phyloP scores from a whole-genome alignment of 2,797 vertebrate species.

The Microctenopoma lineatum region DNA sequence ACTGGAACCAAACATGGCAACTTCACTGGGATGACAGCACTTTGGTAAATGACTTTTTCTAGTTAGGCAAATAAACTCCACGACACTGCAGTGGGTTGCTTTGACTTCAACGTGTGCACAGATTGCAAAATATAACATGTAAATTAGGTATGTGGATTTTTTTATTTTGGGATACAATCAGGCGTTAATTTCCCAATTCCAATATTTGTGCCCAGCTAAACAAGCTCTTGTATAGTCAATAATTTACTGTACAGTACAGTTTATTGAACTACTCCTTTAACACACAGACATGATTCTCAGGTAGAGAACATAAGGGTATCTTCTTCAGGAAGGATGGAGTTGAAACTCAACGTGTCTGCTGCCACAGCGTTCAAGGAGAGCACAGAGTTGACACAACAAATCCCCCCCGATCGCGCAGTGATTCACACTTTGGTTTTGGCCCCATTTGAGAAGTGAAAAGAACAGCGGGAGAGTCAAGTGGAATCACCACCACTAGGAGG shows the following conservation, averaged over 20 bases:
- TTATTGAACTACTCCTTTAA: too few relatives aligned
- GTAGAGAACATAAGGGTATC: too few relatives aligned
- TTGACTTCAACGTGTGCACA: too few relatives aligned
- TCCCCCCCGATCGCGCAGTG: constrained; percentile 23
- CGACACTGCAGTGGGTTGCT: too few relatives aligned
- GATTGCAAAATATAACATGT: too few relatives aligned
- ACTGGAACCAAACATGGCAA: constrained; percentile 10
- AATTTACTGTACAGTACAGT: too few relatives aligned
- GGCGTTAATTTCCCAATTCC: too few relatives aligned
- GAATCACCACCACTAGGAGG: constrained; percentile 27
- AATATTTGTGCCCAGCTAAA: too few relatives aligned
- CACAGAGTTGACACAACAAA: constrained; percentile 16
- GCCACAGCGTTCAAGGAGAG: constrained; percentile 10
- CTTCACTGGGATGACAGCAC: background rate
- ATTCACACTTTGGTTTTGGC: constrained; percentile 43
- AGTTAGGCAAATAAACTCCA: background rate
- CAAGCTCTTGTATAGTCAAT: too few relatives aligned
- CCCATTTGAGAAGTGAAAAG: constrained; percentile 42
- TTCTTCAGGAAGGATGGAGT: background rate
- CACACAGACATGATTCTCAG: too few relatives aligned
- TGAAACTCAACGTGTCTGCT: background rate
- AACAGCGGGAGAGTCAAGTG: constrained; percentile 49
- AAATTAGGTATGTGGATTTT: too few relatives aligned
- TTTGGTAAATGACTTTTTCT: background rate
- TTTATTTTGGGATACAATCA: too few relatives aligned